Conservation (phyloP, 2,113 vertebrate genomes). For the Crotalus viridis region DNA sequence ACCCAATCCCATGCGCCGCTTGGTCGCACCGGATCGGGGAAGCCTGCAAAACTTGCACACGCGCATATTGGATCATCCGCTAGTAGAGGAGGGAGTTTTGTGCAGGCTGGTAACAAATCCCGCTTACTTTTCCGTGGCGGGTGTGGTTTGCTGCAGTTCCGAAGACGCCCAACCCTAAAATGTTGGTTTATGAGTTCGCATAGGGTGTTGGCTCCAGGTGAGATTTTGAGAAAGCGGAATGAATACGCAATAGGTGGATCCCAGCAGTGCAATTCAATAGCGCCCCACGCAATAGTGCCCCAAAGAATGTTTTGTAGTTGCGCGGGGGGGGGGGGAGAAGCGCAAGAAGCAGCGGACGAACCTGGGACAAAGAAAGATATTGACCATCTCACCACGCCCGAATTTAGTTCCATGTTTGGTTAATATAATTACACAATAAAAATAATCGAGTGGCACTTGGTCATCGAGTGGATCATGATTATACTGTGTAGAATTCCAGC, state of each 20-base stretch:
- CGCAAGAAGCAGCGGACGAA: background rate
- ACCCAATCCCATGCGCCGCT: background rate
- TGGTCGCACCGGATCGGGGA: background rate
- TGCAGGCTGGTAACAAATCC: background rate
- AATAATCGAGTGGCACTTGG: background rate
- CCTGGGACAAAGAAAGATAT: background rate
- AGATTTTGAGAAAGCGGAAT: background rate
- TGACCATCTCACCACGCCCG: background rate
- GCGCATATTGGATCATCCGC: background rate
- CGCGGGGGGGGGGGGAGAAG: too few species aligned
- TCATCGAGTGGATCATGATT: background rate
- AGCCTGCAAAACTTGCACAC: background rate
- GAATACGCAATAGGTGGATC: background rate
- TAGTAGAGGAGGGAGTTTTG: background rate
- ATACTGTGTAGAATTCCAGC: background rate
- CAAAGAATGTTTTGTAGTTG: background rate
- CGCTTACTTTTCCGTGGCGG: background rate
- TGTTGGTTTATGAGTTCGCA: background rate
- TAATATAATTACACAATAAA: background rate
- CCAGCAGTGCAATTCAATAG: background rate
- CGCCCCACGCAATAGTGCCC: background rate
- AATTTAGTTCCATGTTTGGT: background rate
- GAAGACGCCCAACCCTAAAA: background rate
- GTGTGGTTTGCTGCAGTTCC: background rate
- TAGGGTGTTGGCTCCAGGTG: background rate